A percentile compares a stretch with the other conserved stretches of the same genome.
Conservation (phyloP, 2,113 vertebrate genomes). For the Bombycilla garrulus region DNA sequence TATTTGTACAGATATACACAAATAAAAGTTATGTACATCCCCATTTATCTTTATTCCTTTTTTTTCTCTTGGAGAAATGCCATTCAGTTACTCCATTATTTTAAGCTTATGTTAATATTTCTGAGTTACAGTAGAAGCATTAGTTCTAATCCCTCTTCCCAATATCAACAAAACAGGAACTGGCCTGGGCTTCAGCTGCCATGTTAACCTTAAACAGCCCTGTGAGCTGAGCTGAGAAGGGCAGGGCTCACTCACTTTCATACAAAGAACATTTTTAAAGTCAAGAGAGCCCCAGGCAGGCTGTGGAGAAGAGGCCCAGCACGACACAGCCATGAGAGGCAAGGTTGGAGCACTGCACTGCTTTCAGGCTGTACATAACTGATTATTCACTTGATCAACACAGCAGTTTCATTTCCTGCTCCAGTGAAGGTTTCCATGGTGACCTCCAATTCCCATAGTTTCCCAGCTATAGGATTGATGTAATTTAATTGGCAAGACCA, state of each 20-base stretch:
- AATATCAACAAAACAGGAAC: not conserved
- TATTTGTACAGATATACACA: accelerated
- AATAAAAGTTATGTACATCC: no score
- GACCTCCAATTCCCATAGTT: not conserved
- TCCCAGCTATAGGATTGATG: not conserved
- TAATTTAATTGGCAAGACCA: not conserved
- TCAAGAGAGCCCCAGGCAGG: not conserved
- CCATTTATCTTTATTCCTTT: not conserved
- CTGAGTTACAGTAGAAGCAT: not conserved
- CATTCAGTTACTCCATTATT: not conserved
- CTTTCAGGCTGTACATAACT: not conserved
- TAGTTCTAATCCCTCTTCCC: not conserved
- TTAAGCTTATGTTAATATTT: not conserved
- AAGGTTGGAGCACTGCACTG: no score
- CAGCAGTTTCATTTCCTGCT: not conserved
- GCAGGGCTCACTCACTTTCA: not conserved
- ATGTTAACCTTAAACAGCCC: not conserved
- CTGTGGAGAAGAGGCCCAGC: not conserved
- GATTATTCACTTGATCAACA: not conserved
- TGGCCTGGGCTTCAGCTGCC: not conserved
- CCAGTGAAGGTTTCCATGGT: not conserved
- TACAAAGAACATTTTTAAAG: not conserved
- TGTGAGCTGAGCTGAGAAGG: accelerated
- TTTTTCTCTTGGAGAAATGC: not conserved
- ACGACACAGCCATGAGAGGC: not conserved